Conservation (phyloP, 2,797 vertebrate species). For the Mallotus villosus region DNA sequence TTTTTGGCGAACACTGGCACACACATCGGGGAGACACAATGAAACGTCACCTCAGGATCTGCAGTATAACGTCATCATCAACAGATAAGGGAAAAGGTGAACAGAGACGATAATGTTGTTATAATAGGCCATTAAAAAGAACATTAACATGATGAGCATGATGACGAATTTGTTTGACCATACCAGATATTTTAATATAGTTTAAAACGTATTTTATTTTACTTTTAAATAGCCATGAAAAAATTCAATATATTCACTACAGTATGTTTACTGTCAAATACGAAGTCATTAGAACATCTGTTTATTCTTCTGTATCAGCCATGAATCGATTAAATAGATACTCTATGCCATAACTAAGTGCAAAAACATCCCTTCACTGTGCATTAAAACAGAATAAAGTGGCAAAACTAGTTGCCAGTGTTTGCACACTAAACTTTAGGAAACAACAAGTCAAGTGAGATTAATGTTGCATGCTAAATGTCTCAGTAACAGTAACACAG, state of each 20-base stretch:
- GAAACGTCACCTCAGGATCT: constrained; percentile 49
- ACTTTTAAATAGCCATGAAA: not conserved
- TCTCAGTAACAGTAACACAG: not conserved
- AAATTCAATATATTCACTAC: too few species aligned
- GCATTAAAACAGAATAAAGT: constrained; percentile 12
- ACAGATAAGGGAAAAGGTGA: constrained; percentile 40
- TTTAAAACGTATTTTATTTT: not conserved
- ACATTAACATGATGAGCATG: not conserved
- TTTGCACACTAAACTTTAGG: not conserved
- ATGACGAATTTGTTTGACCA: not conserved
- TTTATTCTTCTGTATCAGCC: too few species aligned
- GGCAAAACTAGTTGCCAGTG: not conserved
- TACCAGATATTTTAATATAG: not conserved
- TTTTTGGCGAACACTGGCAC: not conserved
- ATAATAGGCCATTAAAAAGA: not conserved
- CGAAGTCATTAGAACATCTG: too few species aligned
- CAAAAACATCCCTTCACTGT: not conserved
- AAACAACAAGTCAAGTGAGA: not conserved
- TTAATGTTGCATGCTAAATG: not conserved
- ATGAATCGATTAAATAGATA: not conserved
- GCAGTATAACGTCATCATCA: constrained; percentile 73
- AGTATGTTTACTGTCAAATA: too few species aligned
- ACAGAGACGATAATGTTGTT: constrained; percentile 38
- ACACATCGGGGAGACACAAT: not conserved
- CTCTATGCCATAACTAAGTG: not conserved